These are phyloP conservation scores for Geophilus truncorum DNA, from an alignment of 2,888 invertebrate genomes.

Conservation along the genomic window DNA sequence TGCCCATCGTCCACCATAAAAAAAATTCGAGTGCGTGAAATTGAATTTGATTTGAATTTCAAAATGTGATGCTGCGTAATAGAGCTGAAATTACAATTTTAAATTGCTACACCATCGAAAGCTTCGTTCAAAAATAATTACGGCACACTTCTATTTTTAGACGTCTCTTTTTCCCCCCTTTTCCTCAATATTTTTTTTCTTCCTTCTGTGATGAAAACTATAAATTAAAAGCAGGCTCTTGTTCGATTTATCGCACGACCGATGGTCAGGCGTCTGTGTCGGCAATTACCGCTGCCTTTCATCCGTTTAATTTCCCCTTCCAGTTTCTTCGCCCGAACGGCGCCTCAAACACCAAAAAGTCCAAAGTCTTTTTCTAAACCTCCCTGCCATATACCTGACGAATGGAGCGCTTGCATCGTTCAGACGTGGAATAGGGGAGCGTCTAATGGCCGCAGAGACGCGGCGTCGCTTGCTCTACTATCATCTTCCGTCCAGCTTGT, in stretches of 20 bases:
- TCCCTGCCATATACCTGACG: not conserved
- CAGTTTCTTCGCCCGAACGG: not conserved
- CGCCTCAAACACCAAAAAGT: not conserved
- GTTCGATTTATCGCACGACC: constrained; percentile 15
- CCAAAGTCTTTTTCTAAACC: not conserved
- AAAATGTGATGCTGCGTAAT: not conserved
- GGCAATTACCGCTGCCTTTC: constrained; percentile 10
- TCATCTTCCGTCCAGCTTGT: constrained; percentile 15
- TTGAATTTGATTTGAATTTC: not conserved
- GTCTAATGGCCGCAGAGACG: constrained; percentile 5
- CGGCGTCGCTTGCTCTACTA: not conserved
- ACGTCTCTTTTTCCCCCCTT: not conserved
- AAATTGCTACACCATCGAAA: not conserved
- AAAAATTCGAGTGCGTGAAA: not conserved
- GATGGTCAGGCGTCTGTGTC: constrained; percentile 10
- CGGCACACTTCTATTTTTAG: not conserved
- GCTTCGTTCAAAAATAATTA: not conserved
- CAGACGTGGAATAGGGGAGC: not conserved
- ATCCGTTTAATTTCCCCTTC: constrained; percentile 11
- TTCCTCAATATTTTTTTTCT: not conserved
- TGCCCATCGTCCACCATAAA: constrained; percentile 6
- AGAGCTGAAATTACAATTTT: not conserved
- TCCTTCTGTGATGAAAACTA: not conserved
- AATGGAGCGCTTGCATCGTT: constrained; percentile 5
- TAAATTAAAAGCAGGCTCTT: not conserved